A percentile compares a stretch with the other conserved stretches of the same genome.
phyloP scores from a whole-genome alignment of 2,113 vertebrate genomes.

The Erinaceus europaeus region DNA sequence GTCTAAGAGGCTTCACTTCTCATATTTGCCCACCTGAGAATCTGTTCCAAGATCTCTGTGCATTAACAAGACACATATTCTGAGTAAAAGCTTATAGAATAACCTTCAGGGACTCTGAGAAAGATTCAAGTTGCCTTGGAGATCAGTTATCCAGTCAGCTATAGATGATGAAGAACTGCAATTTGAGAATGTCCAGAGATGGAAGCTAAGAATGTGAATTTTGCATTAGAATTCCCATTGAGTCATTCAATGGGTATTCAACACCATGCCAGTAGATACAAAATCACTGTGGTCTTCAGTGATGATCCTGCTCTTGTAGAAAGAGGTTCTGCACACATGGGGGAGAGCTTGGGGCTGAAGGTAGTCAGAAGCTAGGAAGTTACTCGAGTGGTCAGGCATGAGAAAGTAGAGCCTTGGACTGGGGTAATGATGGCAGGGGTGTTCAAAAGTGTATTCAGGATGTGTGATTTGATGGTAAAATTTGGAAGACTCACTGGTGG shows the following conservation, averaged over 20 bases:
- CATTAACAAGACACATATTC: not conserved
- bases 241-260: not conserved
- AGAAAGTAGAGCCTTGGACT: not conserved
- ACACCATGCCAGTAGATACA: not conserved
- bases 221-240: not conserved
- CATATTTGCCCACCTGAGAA: too few species aligned
- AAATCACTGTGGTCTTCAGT: not conserved
- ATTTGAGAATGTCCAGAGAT: constrained; percentile 13
- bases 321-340: not conserved
- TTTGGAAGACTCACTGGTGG: not conserved
- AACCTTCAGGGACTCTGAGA: not conserved
- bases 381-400: not conserved
- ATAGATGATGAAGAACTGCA: not conserved
- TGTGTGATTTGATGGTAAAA: not conserved
- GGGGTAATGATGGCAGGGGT: not conserved
- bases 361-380: not conserved
- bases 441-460: not conserved
- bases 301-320: not conserved
- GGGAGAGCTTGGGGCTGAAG: not conserved
- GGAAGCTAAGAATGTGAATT: not conserved
- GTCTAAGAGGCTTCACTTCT: constrained; percentile 16
- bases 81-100: not conserved
- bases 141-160: not conserved
- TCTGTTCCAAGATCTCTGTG: not conserved
- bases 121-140: too few species aligned